Evolutionary conservation across 2,888 invertebrate genomes (phyloP).

Genomic region (Plebejus melissa): DNA sequence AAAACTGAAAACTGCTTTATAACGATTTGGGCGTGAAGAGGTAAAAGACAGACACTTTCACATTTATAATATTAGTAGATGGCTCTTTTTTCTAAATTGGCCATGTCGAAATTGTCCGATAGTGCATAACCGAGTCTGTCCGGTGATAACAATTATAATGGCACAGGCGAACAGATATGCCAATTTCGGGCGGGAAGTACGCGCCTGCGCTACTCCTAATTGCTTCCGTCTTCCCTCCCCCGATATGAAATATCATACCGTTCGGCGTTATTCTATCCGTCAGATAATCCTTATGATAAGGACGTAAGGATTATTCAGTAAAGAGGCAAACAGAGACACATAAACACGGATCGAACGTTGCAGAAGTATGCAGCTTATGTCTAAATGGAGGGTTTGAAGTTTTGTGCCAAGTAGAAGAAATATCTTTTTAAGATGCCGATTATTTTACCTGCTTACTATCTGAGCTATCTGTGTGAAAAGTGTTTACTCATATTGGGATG

Average conservation of each 20-base stretch:
- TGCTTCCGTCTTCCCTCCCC: constrained; percentile 52
- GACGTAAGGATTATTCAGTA: not conserved
- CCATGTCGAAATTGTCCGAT: not conserved
- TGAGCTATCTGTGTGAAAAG: no score
- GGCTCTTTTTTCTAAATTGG: not conserved
- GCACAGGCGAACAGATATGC: constrained; percentile 66
- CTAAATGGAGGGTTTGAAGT: not conserved
- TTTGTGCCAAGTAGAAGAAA: no score
- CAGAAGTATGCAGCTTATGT: not conserved
- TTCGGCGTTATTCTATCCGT: not conserved
- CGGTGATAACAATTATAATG: constrained; percentile 60
- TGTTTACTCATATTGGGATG: no score
- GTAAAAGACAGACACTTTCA: no score
- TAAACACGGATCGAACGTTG: not conserved
- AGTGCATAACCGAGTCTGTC: constrained; percentile 15
- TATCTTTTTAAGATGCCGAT: no score
- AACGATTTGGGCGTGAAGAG: no score
- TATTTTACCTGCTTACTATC: no score
- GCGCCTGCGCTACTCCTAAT: constrained; percentile 73
- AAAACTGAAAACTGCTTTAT: no score
- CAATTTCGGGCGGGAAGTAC: constrained; percentile 61
- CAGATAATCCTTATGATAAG: not conserved
- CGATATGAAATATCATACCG: constrained; percentile 33
- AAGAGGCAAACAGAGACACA: not conserved
- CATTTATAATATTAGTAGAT: no score